phyloP scores from a whole-genome alignment of 1,140 invertebrate genomes.

The Formica selysi region DNA sequence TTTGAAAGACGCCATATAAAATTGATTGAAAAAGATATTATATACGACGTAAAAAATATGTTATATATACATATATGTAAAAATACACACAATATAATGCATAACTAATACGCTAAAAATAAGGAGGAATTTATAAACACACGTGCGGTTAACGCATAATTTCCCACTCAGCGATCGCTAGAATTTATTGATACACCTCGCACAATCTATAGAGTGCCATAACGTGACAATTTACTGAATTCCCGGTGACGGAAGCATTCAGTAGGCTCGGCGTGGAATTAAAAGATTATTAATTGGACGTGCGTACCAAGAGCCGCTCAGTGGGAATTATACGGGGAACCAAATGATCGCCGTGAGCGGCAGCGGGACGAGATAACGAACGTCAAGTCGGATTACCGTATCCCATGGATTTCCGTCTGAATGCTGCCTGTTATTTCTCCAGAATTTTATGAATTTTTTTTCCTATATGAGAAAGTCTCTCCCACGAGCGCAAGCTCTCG shows the following conservation, averaged over 20 bases:
- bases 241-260: slow-evolving; percentile 52
- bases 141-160: background rate
- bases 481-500: slow-evolving; percentile 35
- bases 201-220: background rate
- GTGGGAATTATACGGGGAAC: slow-evolving; percentile 15
- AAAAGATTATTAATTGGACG: slow-evolving; percentile 73
- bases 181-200: background rate
- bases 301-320: slow-evolving; percentile 35
- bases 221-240: slow-evolving; percentile 60
- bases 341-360: slow-evolving; percentile 1
- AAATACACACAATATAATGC: no score
- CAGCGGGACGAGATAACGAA: slow-evolving; percentile 61
- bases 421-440: slow-evolving; percentile 66
- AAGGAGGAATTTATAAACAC: background rate
- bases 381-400: slow-evolving; percentile 69
- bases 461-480: slow-evolving; percentile 21
- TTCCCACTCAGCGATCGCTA: background rate
- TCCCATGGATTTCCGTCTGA: slow-evolving; percentile 66
- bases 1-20: background rate
- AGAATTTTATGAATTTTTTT: slow-evolving; percentile 69
- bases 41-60: background rate
- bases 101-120: background rate
- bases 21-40: background rate
- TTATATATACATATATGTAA: background rate
- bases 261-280: slow-evolving; percentile 64